Percentiles rank a stretch among this genome's conserved stretches.
Evolutionary conservation across 1,140 invertebrate species (phyloP).

Genomic region (Rhysida immarginata): DNA sequence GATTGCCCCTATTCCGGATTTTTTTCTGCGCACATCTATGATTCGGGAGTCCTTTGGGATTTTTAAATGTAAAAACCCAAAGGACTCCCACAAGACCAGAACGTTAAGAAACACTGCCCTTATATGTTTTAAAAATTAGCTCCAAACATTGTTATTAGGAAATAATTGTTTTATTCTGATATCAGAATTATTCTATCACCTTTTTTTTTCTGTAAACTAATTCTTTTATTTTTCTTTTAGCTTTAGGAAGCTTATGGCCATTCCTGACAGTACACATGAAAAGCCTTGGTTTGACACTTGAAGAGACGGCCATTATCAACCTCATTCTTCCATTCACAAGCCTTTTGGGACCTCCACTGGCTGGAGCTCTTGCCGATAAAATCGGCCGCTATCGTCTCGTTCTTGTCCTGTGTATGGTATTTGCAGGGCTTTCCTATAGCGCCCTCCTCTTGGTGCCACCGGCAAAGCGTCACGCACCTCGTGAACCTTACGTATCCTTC

Average conservation of each 20-base stretch:
- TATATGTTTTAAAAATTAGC: not conserved
- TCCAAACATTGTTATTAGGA: not conserved
- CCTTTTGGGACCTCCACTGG: slow-evolving; percentile 1
- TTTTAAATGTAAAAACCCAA: not conserved
- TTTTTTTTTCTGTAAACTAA: not conserved
- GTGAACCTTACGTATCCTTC: not conserved
- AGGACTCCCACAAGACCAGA: not conserved
- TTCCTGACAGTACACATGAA: slow-evolving; percentile 78
- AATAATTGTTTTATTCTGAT: not conserved
- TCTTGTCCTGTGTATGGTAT: not conserved
- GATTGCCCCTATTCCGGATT: no score
- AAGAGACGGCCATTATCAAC: slow-evolving; percentile 70
- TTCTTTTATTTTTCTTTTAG: slow-evolving; percentile 22
- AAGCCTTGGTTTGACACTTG: slow-evolving; percentile 61
- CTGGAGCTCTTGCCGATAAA: slow-evolving; percentile 2
- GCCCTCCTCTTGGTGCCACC: slow-evolving; percentile 19
- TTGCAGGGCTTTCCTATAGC: slow-evolving; percentile 11
- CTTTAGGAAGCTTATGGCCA: slow-evolving; percentile 55
- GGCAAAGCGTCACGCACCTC: not conserved
- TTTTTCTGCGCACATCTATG: not conserved
- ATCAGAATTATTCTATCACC: not conserved
- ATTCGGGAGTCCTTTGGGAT: not conserved
- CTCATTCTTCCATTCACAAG: slow-evolving; percentile 63
- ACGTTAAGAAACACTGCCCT: not conserved
- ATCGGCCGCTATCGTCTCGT: not conserved